Conservation (phyloP, 2,113 vertebrate species). For the Burhinus bistriatus region DNA sequence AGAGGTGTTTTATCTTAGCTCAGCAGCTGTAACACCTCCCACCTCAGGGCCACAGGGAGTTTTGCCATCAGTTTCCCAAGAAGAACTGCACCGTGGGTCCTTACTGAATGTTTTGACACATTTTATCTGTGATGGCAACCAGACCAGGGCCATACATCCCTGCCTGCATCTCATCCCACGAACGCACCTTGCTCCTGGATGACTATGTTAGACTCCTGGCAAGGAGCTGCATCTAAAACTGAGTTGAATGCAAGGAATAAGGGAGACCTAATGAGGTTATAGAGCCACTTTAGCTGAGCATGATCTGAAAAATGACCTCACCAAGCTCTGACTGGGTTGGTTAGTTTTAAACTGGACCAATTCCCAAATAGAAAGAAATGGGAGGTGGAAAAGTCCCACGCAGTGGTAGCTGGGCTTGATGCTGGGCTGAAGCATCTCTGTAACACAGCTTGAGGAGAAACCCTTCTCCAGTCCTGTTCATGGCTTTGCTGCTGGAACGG, state of each 20-base stretch:
- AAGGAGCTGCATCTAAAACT: not conserved
- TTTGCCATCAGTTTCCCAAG: not conserved
- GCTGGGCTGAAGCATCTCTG: not conserved
- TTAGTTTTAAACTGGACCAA: not conserved
- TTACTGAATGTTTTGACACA: not conserved
- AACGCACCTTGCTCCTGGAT: accelerated
- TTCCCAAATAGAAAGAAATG: not conserved
- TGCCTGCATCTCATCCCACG: accelerated
- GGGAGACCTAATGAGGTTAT: not conserved
- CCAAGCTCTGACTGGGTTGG: not conserved
- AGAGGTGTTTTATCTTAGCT: not conserved
- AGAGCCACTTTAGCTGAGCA: not conserved
- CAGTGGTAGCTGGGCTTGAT: not conserved
- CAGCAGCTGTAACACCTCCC: accelerated
- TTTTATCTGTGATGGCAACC: not conserved
- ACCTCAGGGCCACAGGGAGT: accelerated
- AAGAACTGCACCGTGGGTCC: not conserved
- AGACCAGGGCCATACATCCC: not conserved
- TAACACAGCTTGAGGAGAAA: not conserved
- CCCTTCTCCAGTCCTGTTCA: not conserved
- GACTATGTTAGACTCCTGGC: not conserved
- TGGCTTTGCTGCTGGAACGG: not conserved
- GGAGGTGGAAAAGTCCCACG: not conserved
- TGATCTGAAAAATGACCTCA: not conserved
- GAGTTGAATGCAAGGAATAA: not conserved